Percentiles rank a stretch among this genome's conserved stretches.
Conservation (phyloP, 2,888 invertebrate species). For the Ceratothoa steindachneri region DNA sequence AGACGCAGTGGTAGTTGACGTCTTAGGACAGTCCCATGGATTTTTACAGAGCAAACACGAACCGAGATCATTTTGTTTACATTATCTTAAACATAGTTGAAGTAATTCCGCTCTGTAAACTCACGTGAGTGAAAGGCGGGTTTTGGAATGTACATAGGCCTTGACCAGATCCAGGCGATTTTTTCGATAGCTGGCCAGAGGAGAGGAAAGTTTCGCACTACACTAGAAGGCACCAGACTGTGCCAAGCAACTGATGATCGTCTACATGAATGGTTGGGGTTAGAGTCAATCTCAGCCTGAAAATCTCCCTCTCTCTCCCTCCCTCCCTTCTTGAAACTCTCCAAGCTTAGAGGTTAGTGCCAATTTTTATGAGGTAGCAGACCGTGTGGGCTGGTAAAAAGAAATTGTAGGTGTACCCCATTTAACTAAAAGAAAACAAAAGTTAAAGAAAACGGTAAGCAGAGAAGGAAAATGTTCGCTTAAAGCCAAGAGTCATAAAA, state of each 20-base stretch:
- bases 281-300: neutral
- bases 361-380: neutral
- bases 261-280: neutral
- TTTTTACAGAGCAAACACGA: too few species aligned
- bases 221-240: neutral
- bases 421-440: too few species aligned
- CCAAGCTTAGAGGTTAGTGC: neutral
- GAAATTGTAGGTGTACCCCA: too few species aligned
- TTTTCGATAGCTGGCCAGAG: neutral
- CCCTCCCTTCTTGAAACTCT: too few species aligned
- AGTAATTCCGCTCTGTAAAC: neutral
- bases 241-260: neutral
- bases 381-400: neutral
- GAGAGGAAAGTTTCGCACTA: neutral
- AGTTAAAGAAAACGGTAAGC: too few species aligned
- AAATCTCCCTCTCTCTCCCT: too few species aligned
- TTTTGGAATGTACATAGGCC: neutral
- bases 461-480: too few species aligned
- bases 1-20: too few species aligned
- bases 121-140: neutral
- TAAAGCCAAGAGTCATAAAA: too few species aligned
- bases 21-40: too few species aligned
- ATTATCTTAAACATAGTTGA: neutral
- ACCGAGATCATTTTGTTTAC: too few species aligned
- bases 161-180: neutral